These are phyloP conservation scores for Encarsia formosa DNA, from an alignment of 2,888 invertebrate genomes.

Conservation along the genomic window DNA sequence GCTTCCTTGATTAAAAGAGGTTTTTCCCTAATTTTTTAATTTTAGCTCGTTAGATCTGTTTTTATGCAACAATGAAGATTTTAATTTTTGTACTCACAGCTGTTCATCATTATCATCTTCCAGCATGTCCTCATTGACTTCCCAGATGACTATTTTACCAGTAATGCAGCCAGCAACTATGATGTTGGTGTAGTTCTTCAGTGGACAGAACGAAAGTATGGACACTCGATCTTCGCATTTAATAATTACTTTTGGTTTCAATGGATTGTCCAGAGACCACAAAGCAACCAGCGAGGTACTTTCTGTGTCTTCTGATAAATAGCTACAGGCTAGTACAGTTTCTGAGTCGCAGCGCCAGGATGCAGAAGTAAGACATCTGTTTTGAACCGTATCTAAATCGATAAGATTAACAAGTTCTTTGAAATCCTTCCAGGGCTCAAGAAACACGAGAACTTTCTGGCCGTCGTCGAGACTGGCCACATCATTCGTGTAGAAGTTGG, in stretches of 20 bases:
- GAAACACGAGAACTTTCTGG: not conserved
- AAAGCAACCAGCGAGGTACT: constrained; percentile 29
- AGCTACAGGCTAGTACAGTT: constrained; percentile 36
- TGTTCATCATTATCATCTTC: not conserved
- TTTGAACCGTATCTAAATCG: constrained; percentile 34
- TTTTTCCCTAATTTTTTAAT: no score
- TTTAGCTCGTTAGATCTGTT: no score
- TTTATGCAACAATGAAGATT: no score
- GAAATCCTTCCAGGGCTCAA: constrained; percentile 21
- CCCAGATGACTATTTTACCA: constrained; percentile 49
- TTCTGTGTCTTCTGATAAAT: constrained; percentile 24
- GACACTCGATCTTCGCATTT: constrained; percentile 40
- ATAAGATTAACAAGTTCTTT: constrained; percentile 39
- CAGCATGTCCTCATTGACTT: constrained; percentile 30
- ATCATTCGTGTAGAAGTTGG: constrained; percentile 42
- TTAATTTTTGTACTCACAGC: no score
- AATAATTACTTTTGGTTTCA: constrained; percentile 38
- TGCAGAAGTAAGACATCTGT: constrained; percentile 38
- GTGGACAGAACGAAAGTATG: constrained; percentile 45
- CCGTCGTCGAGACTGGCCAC: constrained; percentile 30
- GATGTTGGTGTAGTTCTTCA: constrained; percentile 33
- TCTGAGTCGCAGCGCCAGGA: constrained; percentile 41
- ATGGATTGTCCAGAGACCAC: constrained; percentile 38
- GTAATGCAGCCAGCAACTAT: constrained; percentile 43
- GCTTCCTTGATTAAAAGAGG: not conserved